phyloP scores from a whole-genome alignment of 1,140 invertebrate species.

The Centruroides vittatus region DNA sequence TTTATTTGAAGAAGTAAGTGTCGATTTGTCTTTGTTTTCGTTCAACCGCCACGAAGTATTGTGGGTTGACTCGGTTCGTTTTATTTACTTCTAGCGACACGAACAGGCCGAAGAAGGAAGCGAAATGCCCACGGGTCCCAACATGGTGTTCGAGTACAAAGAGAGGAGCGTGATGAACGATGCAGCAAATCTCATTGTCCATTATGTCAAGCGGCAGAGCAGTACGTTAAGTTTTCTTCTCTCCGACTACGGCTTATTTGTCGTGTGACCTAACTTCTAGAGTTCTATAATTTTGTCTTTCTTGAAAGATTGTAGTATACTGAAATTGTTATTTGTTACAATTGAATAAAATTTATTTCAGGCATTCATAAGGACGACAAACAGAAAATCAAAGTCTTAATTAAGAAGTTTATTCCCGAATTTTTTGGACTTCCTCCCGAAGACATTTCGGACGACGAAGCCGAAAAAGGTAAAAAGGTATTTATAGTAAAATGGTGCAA shows the following conservation, averaged over 20 bases:
- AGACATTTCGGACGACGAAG: constrained; percentile 83
- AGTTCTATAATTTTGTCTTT: no score
- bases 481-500: not conserved
- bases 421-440: constrained; percentile 76
- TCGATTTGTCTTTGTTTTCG: not conserved
- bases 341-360: constrained; percentile 31
- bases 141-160: constrained; percentile 1
- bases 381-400: constrained; percentile 74
- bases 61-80: not conserved
- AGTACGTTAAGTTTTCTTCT: constrained; percentile 4
- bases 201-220: constrained; percentile 80
- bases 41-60: not conserved
- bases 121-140: not conserved
- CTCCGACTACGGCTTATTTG: not conserved
- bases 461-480: constrained; percentile 51
- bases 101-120: constrained; percentile 51
- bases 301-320: no score
- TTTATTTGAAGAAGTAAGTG: constrained; percentile 57
- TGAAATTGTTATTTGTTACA: no score
- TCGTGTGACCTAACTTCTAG: no score
- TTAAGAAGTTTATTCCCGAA: constrained; percentile 82
- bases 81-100: constrained; percentile 37
- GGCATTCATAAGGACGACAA: constrained; percentile 93
- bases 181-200: constrained; percentile 82
- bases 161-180: constrained; percentile 51